These are phyloP conservation scores for Drosophila bocki DNA, from an alignment of 1,140 invertebrate genomes.

Conservation along the genomic window DNA sequence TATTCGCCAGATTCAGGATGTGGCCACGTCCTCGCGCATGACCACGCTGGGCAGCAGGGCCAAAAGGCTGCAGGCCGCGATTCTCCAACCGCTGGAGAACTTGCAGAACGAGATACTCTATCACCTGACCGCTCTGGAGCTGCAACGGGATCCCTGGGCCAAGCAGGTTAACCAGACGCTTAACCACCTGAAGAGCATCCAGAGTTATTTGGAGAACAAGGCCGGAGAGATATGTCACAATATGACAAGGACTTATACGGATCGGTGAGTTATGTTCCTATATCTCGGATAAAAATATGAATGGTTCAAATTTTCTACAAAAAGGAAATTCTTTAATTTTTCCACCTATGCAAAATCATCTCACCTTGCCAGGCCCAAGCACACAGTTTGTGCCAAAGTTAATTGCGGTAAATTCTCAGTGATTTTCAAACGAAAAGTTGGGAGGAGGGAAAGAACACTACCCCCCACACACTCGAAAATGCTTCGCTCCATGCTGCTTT, in stretches of 20 bases:
- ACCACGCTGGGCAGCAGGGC: slow-evolving; percentile 88
- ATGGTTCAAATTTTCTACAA: not conserved
- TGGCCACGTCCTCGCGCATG: slow-evolving; percentile 88
- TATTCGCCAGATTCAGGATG: slow-evolving; percentile 85
- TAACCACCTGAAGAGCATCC: slow-evolving; percentile 90
- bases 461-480: not conserved
- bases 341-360: slow-evolving; percentile 41
- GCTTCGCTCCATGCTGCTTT: slow-evolving; percentile 1
- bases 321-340: not conserved
- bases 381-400: slow-evolving; percentile 13
- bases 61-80: slow-evolving; percentile 87
- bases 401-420: slow-evolving; percentile 29
- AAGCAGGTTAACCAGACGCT: slow-evolving; percentile 89
- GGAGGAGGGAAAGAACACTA: not conserved
- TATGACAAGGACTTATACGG: slow-evolving; percentile 76
- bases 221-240: slow-evolving; percentile 89
- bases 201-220: slow-evolving; percentile 91
- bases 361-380: not conserved
- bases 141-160: slow-evolving; percentile 88
- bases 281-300: not conserved
- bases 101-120: slow-evolving; percentile 90
- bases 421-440: slow-evolving; percentile 22
- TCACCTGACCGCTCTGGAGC: slow-evolving; percentile 90
- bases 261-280: slow-evolving; percentile 75
- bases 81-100: slow-evolving; percentile 89